These are phyloP conservation scores for Nematopogon swammerdamellus DNA, from an alignment of 2,888 invertebrate species.

Conservation along the genomic window DNA sequence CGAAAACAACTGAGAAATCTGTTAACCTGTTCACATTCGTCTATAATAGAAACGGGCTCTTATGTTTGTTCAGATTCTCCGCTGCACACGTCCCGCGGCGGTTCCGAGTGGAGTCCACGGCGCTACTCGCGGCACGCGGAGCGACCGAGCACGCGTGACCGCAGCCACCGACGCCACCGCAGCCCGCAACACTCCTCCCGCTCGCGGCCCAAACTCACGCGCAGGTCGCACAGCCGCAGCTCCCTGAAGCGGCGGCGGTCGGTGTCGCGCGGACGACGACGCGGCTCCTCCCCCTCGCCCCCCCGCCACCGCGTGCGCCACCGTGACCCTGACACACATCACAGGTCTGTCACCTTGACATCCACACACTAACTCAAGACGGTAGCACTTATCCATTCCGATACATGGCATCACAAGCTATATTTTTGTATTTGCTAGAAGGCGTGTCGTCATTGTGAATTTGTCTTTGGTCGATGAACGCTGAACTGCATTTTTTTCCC, in stretches of 20 bases:
- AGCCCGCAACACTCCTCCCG: conserved; percentile 2
- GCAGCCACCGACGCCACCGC: conserved; percentile 22
- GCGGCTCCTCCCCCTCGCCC: conserved; percentile 40
- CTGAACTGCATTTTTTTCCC: no score
- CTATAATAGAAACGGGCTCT: no score
- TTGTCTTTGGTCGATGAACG: no score
- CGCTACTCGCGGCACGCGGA: conserved; percentile 23
- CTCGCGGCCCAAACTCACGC: not conserved
- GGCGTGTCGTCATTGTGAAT: no score
- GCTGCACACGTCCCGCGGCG: conserved; percentile 23
- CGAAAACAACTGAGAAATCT: no score
- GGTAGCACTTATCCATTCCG: no score
- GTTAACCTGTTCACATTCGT: no score
- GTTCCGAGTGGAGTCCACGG: conserved; percentile 27
- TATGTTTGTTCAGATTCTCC: conserved; percentile 47
- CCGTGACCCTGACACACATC: conserved; percentile 24
- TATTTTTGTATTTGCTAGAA: no score
- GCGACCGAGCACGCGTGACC: conserved; percentile 21
- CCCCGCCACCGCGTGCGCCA: conserved; percentile 37
- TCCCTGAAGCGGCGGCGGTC: conserved; percentile 59
- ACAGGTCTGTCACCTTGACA: conserved; percentile 20
- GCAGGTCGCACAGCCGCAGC: conserved; percentile 57
- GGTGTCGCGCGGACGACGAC: conserved; percentile 41
- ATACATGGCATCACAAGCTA: no score
- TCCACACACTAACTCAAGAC: no score